Conservation (phyloP, 2,113 vertebrate species). For the Lophius piscatorius region DNA sequence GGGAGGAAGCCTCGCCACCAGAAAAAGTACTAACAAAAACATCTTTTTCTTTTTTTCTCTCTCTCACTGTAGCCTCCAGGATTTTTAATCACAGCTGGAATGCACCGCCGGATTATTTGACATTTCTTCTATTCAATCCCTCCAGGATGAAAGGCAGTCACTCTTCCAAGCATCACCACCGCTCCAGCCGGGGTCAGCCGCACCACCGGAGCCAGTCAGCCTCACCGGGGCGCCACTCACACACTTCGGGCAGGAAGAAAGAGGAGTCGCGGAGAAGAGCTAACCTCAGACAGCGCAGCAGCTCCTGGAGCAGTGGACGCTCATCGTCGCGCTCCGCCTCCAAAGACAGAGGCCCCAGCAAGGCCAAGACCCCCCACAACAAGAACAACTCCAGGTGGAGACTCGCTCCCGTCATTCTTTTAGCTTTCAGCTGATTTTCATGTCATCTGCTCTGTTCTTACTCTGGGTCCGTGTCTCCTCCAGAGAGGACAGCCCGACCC, state of each 20-base stretch:
- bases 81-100: no score
- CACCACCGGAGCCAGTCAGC: constrained; percentile 84
- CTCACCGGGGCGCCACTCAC: constrained; percentile 81
- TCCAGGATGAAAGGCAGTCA: constrained; percentile 74
- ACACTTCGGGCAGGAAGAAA: constrained; percentile 83
- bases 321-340: constrained; percentile 89
- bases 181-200: constrained; percentile 71
- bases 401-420: fast-evolving
- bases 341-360: constrained; percentile 80
- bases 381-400: constrained; percentile 71
- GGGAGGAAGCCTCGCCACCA: constrained; percentile 80
- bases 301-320: constrained; percentile 90
- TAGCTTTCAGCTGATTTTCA: neutral
- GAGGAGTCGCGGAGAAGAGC: constrained; percentile 79
- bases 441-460: neutral
- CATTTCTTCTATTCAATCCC: neutral
- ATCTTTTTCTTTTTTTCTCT: no score
- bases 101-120: neutral
- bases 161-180: constrained; percentile 82
- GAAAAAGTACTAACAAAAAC: constrained; percentile 87
- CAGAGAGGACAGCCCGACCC: constrained; percentile 91
- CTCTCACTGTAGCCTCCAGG: neutral
- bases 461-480: neutral
- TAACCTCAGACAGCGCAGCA: constrained; percentile 84
- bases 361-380: constrained; percentile 78